Evolutionary conservation across 2,888 invertebrate species (phyloP).

Genomic region (Drosophila neotestacea): DNA sequence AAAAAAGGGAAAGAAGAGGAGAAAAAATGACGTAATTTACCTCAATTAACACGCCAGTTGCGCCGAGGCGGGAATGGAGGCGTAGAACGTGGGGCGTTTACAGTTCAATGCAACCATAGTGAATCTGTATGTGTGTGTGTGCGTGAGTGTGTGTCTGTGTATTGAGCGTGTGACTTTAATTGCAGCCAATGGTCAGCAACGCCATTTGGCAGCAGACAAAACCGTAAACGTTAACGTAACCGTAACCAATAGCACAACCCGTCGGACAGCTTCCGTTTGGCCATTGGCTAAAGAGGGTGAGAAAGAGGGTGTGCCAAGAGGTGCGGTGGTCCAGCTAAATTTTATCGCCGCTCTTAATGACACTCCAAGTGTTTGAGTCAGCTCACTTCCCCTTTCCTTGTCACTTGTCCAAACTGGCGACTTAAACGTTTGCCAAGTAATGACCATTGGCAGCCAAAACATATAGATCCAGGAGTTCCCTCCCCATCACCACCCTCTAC

Average conservation of each 20-base stretch:
- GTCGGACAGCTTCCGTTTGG: slow-evolving; percentile 36
- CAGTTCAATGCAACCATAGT: slow-evolving; percentile 40
- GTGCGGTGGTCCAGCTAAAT: slow-evolving; percentile 63
- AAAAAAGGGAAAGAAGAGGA: slow-evolving; percentile 4
- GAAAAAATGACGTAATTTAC: slow-evolving; percentile 76
- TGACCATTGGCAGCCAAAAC: slow-evolving; percentile 64
- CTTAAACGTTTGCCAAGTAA: slow-evolving; percentile 59
- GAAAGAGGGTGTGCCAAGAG: not conserved
- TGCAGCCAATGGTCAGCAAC: slow-evolving; percentile 75
- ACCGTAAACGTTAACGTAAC: slow-evolving; percentile 55
- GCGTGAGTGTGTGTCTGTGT: slow-evolving; percentile 12
- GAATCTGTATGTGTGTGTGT: slow-evolving; percentile 15
- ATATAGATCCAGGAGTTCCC: slow-evolving; percentile 37
- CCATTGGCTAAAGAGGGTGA: slow-evolving; percentile 9
- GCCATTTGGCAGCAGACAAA: slow-evolving; percentile 65
- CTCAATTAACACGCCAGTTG: slow-evolving; percentile 79
- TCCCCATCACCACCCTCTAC: not conserved
- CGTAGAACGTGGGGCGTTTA: slow-evolving; percentile 5
- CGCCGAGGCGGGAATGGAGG: slow-evolving; percentile 1
- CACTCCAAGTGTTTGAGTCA: slow-evolving; percentile 64
- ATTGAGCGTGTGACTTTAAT: slow-evolving; percentile 63
- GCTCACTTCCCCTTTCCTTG: slow-evolving; percentile 7
- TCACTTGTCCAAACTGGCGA: slow-evolving; percentile 23
- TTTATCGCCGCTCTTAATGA: slow-evolving; percentile 77
- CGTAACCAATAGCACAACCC: slow-evolving; percentile 51